Base-by-base conservation (phyloP, 2,888 invertebrate species). In the Caenorhabditis plicata region DNA sequence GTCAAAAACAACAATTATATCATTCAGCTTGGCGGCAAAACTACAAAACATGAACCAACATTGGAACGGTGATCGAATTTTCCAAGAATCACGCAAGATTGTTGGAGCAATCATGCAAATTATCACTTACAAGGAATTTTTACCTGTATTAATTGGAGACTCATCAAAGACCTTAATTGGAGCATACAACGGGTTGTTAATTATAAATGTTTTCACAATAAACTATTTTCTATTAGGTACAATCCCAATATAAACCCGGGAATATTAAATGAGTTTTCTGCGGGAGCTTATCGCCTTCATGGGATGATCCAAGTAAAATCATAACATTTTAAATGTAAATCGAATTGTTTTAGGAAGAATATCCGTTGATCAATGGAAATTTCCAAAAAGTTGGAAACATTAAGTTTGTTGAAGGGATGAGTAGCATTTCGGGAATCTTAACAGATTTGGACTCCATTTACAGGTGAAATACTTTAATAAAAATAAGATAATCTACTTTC, bases 251-350 rank as follows among this genome's bases (percentile, higher is more conserved):
- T 90, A 0, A 88, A 96, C 80, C 89, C 95, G 0, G 87, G 89
- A 2, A 88, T 98, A 68, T 87, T 92, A 1, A 96, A 95, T 81
- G 93, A 91, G 31, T 98, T 98, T 82, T 92, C 96, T 0, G 93
- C 95, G 0, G 95, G 94, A 11, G 96, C 95, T 0, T 85, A 95
- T 44, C 86, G 83, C 54, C 95, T 98, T 0, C 98, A 98, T 83
- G 90, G 94, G 0, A 85, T 98, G 60, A 93, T 99, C 46, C 94
- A 95, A 66, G 78, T n/a, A n/a, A n/a, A n/a, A n/a, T n/a, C n/a
- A n/a, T n/a, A n/a, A n/a, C n/a, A n/a, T n/a, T n/a, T n/a, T n/a
- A n/a, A n/a, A n/a, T n/a, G n/a, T n/a, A n/a, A n/a, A n/a, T n/a
- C n/a, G n/a, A n/a, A n/a, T n/a, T n/a, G n/a, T n/a, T n/a, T n/a